Conservation (phyloP, 2,797 vertebrate species). For the Crenuchus spilurus region DNA sequence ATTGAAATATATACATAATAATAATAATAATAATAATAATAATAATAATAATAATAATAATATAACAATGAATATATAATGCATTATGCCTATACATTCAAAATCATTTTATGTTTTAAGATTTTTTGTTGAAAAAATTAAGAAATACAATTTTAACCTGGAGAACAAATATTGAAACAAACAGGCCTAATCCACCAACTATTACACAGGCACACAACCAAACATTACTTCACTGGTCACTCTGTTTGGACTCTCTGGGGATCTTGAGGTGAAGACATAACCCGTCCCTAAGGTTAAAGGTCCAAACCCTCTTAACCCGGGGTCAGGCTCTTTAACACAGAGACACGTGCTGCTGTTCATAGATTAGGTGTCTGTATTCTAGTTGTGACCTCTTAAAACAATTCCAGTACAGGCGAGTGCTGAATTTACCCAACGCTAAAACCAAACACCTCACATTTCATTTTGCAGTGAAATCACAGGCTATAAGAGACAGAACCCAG, state of each 20-base stretch:
- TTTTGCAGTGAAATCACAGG: no score
- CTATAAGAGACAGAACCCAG: background rate
- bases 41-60: no score
- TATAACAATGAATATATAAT: no score
- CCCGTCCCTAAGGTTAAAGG: constrained; percentile 91
- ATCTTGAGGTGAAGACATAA: constrained; percentile 88
- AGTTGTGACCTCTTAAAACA: background rate
- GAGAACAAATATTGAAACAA: no score
- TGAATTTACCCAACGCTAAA: background rate
- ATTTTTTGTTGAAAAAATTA: no score
- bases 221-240: constrained; percentile 24
- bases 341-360: constrained; percentile 79
- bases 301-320: constrained; percentile 91
- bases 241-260: constrained; percentile 72
- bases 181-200: background rate
- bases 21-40: no score
- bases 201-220: background rate
- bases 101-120: no score
- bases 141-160: no score
- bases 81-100: no score
- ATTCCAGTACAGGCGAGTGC: background rate
- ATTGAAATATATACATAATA: no score
- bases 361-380: background rate
- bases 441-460: background rate
- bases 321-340: constrained; percentile 89